phyloP scores from a whole-genome alignment of 2,797 vertebrate genomes.

The Typhlichthys subterraneus region DNA sequence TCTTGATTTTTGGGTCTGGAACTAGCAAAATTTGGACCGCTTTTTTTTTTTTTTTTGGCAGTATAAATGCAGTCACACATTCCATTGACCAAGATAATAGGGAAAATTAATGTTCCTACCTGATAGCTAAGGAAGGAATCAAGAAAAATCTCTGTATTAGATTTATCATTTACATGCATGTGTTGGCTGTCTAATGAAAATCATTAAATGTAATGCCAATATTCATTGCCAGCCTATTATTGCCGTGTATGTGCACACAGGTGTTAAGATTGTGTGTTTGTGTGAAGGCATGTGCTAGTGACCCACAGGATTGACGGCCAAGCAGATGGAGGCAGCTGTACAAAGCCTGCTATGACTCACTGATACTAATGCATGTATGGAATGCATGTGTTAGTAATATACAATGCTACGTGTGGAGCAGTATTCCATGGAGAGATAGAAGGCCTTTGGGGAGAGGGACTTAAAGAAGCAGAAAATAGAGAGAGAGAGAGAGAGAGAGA shows the following conservation, averaged over 20 bases:
- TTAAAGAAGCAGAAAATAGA: not conserved
- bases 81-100: too few species aligned
- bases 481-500: slow-evolving; percentile 8
- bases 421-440: not conserved
- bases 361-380: slow-evolving; percentile 30
- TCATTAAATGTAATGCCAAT: slow-evolving; percentile 28
- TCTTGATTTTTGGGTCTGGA: too few species aligned
- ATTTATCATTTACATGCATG: too few species aligned
- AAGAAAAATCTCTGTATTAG: too few species aligned
- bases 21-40: too few species aligned
- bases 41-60: too few species aligned
- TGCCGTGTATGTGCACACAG: slow-evolving; percentile 21
- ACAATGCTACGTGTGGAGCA: not conserved
- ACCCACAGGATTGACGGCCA: slow-evolving; percentile 42
- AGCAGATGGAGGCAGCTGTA: slow-evolving; percentile 53
- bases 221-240: slow-evolving; percentile 43
- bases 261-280: slow-evolving; percentile 17
- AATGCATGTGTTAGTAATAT: not conserved
- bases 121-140: too few species aligned
- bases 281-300: not conserved
- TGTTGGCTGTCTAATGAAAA: slow-evolving; percentile 26
- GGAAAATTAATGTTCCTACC: too few species aligned
- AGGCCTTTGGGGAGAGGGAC: not conserved
- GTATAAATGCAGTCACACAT: too few species aligned
- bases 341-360: slow-evolving; percentile 59